phyloP scores from a whole-genome alignment of 1,140 invertebrate genomes.

The Magallana angulata region DNA sequence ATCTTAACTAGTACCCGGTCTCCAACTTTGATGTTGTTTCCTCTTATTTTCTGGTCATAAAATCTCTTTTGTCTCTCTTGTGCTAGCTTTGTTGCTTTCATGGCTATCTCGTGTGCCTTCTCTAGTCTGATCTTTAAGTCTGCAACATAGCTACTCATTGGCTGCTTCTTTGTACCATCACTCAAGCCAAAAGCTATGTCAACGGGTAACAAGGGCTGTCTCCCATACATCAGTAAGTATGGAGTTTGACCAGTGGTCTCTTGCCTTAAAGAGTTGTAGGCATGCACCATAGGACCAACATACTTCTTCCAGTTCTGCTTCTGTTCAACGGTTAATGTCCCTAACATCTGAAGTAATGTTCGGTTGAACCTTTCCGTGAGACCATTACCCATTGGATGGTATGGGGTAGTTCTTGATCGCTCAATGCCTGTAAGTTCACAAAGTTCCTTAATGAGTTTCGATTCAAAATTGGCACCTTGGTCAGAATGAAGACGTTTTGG shows the following conservation, averaged over 20 bases:
- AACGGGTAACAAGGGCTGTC: constrained; percentile 51
- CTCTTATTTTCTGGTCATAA: constrained; percentile 21
- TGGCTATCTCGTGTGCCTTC: constrained; percentile 41
- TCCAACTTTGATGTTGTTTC: constrained; percentile 25
- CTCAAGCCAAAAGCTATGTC: constrained; percentile 54
- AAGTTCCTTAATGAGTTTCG: constrained; percentile 57
- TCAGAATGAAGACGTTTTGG: constrained; percentile 76
- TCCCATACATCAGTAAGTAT: constrained; percentile 57
- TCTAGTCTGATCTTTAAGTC: not conserved
- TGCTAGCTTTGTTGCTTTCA: constrained; percentile 8
- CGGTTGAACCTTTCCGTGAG: constrained; percentile 22
- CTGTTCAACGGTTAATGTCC: constrained; percentile 39
- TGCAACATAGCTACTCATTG: constrained; percentile 44
- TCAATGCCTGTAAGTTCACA: constrained; percentile 57
- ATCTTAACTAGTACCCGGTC: constrained; percentile 54
- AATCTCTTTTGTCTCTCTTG: constrained; percentile 28
- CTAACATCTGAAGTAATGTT: constrained; percentile 41
- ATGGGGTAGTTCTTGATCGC: constrained; percentile 56
- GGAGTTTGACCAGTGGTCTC: constrained; percentile 54
- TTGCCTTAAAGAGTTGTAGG: constrained; percentile 55
- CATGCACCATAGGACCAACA: constrained; percentile 45
- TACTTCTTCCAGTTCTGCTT: constrained; percentile 56
- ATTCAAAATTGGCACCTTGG: constrained; percentile 71
- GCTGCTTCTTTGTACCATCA: not conserved
- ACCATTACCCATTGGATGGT: constrained; percentile 66